Percentiles rank a stretch among this genome's conserved stretches.
These are phyloP conservation scores for Agonopterix arenella DNA, from an alignment of 2,888 invertebrate species.

Conservation along the genomic window DNA sequence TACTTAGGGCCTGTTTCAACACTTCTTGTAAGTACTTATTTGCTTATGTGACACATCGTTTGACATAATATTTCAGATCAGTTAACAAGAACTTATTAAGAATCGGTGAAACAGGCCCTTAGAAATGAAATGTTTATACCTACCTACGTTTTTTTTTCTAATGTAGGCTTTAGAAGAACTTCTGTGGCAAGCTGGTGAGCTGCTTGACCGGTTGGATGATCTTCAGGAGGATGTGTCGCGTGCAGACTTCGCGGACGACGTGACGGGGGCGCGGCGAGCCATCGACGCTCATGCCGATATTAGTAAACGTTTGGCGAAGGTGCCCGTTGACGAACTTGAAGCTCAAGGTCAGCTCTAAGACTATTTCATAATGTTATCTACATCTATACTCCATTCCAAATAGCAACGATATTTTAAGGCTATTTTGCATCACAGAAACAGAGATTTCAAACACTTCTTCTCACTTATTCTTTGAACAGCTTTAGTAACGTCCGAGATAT, in stretches of 20 bases:
- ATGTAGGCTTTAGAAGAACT: slow-evolving; percentile 91
- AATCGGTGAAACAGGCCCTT: background rate
- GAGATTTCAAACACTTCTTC: too few species aligned
- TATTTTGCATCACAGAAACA: too few species aligned
- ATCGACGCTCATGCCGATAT: slow-evolving; percentile 96
- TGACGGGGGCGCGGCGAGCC: slow-evolving; percentile 92
- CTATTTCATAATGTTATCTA: too few species aligned
- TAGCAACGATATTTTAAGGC: too few species aligned
- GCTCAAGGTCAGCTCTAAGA: slow-evolving; percentile 81
- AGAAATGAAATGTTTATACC: too few species aligned
- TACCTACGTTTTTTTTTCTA: background rate
- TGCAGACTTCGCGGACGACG: slow-evolving; percentile 96
- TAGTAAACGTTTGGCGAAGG: slow-evolving; percentile 94
- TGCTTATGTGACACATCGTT: too few species aligned
- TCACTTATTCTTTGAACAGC: too few species aligned
- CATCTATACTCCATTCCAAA: too few species aligned
- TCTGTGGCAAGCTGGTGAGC: slow-evolving; percentile 96
- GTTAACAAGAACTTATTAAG: background rate
- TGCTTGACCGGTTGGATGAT: slow-evolving; percentile 94
- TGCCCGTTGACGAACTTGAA: slow-evolving; percentile 96
- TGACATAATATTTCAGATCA: too few species aligned
- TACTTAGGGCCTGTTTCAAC: background rate
- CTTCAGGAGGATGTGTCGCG: slow-evolving; percentile 94
- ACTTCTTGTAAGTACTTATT: too few species aligned
- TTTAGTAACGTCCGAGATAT: too few species aligned